Conservation (phyloP, 2,797 vertebrate genomes). For the Valencia hispanica region DNA sequence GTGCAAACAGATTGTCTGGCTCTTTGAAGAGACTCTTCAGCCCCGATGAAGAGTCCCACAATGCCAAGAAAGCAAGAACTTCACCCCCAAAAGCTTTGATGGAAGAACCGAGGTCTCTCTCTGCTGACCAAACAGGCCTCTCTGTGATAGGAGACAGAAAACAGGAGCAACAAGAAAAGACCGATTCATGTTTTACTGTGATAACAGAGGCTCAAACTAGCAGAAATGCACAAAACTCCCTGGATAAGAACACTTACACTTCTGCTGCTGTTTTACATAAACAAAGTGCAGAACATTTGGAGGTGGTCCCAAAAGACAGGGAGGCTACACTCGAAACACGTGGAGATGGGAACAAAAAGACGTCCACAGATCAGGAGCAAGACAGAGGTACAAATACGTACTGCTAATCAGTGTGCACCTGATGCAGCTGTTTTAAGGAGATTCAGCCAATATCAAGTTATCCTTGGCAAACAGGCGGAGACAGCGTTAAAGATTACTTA, state of each 20-base stretch:
- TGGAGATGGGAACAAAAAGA: not conserved
- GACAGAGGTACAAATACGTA: slow-evolving; percentile 23
- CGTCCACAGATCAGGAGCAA: slow-evolving; percentile 14
- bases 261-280: not conserved
- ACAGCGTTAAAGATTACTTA: not conserved
- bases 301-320: not conserved
- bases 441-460: not conserved
- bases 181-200: slow-evolving; percentile 40
- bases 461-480: not conserved
- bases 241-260: not conserved
- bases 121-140: not conserved
- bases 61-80: slow-evolving; percentile 69
- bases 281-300: not conserved
- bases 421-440: not conserved
- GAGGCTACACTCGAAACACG: not conserved
- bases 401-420: not conserved
- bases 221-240: not conserved
- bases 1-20: slow-evolving; percentile 15
- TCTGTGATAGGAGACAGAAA: slow-evolving; percentile 9
- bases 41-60: slow-evolving; percentile 55
- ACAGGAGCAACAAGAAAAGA: slow-evolving; percentile 2
- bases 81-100: slow-evolving; percentile 1
- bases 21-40: slow-evolving; percentile 75
- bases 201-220: slow-evolving; percentile 39
- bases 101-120: slow-evolving; percentile 9